Evolutionary conservation across 2,113 vertebrate genomes (phyloP).

Genomic region (Nesogale talazaci): DNA sequence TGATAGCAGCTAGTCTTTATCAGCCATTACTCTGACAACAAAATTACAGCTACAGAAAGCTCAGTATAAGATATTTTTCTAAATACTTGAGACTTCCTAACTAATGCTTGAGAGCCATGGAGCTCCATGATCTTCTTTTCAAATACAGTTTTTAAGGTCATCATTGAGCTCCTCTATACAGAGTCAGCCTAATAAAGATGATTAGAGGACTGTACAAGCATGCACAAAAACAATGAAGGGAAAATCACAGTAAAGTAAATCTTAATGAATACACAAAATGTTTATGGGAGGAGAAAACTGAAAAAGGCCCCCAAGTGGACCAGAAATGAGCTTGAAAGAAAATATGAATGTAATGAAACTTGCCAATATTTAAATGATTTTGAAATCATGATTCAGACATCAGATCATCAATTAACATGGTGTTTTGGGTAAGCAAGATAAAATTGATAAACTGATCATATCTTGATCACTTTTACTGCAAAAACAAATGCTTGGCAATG

Average conservation of each 20-base stretch:
- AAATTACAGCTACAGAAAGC: slow-evolving; percentile 7
- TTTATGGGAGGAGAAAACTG: slow-evolving; percentile 2
- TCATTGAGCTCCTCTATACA: neutral
- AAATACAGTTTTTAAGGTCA: slow-evolving; percentile 18
- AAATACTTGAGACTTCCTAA: slow-evolving; percentile 3
- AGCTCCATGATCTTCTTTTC: slow-evolving; percentile 18
- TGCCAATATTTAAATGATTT: neutral
- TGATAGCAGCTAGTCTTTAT: neutral
- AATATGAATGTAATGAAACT: neutral
- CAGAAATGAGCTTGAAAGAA: slow-evolving; percentile 12
- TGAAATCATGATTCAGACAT: slow-evolving; percentile 27
- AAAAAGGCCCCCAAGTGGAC: neutral
- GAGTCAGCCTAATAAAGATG: neutral
- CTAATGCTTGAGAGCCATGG: neutral
- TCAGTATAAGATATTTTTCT: neutral
- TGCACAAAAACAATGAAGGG: slow-evolving; percentile 41
- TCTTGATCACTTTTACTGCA: slow-evolving; percentile 27
- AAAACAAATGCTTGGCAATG: slow-evolving; percentile 43
- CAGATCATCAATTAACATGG: slow-evolving; percentile 4
- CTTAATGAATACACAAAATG: slow-evolving; percentile 46
- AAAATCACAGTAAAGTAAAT: slow-evolving; percentile 41
- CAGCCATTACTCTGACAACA: neutral
- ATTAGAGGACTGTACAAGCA: neutral
- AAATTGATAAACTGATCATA: slow-evolving; percentile 41
- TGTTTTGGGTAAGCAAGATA: slow-evolving; percentile 21